A percentile compares a stretch with the other conserved stretches of the same genome.
phyloP scores from a whole-genome alignment of 2,888 invertebrate species.

The Patella caerulea region DNA sequence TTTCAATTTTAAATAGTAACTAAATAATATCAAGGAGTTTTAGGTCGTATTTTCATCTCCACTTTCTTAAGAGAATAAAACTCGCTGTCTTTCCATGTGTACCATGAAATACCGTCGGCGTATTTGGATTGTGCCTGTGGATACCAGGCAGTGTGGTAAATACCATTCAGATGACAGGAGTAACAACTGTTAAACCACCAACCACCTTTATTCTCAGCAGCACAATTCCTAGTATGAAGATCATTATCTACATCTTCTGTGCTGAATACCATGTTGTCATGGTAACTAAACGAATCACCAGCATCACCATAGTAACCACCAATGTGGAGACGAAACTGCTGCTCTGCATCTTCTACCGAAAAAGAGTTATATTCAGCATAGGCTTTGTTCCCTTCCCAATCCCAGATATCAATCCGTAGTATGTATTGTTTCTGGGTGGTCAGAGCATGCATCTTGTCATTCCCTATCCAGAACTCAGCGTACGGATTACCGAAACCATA shows the following conservation, averaged over 20 bases:
- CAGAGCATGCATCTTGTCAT: conserved; percentile 58
- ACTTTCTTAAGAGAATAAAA: conserved; percentile 65
- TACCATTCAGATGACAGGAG: conserved; percentile 66
- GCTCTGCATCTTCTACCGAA: conserved; percentile 52
- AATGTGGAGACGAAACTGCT: conserved; percentile 60
- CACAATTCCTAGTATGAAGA: conserved; percentile 65
- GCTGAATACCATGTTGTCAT: conserved; percentile 68
- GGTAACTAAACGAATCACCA: conserved; percentile 68
- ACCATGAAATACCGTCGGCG: conserved; percentile 64
- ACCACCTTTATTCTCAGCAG: conserved; percentile 66
- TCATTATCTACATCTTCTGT: conserved; percentile 70
- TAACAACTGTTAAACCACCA: conserved; percentile 70
- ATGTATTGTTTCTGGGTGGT: conserved; percentile 58
- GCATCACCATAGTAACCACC: conserved; percentile 58
- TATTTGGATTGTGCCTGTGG: conserved; percentile 51
- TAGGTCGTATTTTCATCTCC: conserved; percentile 63
- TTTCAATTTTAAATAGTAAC: no score
- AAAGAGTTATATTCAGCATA: conserved; percentile 66
- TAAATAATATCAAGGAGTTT: conserved; percentile 23
- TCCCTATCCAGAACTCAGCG: conserved; percentile 69
- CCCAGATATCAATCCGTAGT: conserved; percentile 68
- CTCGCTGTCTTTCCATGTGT: conserved; percentile 65
- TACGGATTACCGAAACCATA: conserved; percentile 69
- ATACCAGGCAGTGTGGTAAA: conserved; percentile 66
- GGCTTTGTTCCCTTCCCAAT: conserved; percentile 67